phyloP scores from a whole-genome alignment of 2,888 invertebrate species.

The Deilephila elpenor region DNA sequence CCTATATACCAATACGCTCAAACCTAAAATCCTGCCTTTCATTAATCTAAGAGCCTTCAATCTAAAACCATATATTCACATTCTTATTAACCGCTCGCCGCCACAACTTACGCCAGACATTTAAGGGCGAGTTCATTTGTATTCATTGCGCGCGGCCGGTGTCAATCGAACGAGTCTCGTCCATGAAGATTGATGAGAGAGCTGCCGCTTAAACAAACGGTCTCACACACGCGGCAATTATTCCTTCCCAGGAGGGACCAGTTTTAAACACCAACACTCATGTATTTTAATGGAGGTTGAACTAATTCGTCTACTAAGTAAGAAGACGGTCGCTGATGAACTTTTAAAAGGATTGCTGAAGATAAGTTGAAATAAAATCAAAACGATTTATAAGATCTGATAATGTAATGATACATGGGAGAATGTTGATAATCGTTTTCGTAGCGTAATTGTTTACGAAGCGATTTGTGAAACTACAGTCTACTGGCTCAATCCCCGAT shows the following conservation, averaged over 20 bases:
- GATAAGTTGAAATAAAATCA: too few relatives aligned
- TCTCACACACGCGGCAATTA: slow-evolving; percentile 50
- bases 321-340: background rate
- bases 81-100: background rate
- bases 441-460: too few relatives aligned
- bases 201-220: slow-evolving; percentile 56
- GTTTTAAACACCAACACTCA: slow-evolving; percentile 15
- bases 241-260: slow-evolving; percentile 26
- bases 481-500: too few relatives aligned
- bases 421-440: too few relatives aligned
- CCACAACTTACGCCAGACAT: slow-evolving; percentile 43
- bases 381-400: too few relatives aligned
- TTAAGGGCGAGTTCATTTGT: slow-evolving; percentile 58
- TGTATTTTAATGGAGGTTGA: slow-evolving; percentile 13
- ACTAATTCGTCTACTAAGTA: background rate
- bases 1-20: too few relatives aligned
- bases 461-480: too few relatives aligned
- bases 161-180: slow-evolving; percentile 58
- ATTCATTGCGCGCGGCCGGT: slow-evolving; percentile 60
- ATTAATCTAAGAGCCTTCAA: too few relatives aligned
- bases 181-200: slow-evolving; percentile 64
- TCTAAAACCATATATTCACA: background rate
- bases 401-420: too few relatives aligned
- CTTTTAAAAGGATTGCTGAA: too few relatives aligned
- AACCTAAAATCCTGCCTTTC: too few relatives aligned